These are phyloP conservation scores for Vireo altiloquus DNA, from an alignment of 2,113 vertebrate genomes.

Conservation along the genomic window DNA sequence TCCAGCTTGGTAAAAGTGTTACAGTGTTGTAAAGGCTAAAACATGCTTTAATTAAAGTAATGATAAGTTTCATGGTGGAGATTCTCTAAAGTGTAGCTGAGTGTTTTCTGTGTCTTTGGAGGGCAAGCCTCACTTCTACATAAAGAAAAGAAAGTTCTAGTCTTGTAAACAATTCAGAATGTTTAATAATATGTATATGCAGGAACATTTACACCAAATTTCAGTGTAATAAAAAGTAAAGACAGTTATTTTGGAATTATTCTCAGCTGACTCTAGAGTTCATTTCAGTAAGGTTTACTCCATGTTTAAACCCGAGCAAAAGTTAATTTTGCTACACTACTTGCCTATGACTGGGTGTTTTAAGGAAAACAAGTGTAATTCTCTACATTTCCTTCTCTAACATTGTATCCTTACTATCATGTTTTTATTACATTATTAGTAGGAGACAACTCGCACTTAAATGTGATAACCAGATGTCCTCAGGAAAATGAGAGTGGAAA, in stretches of 20 bases:
- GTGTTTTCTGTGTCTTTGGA: neutral
- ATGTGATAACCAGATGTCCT: neutral
- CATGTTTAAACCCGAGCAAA: neutral
- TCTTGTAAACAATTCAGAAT: neutral
- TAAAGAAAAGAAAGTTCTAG: neutral
- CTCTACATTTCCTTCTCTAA: neutral
- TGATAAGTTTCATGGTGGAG: neutral
- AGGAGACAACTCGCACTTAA: neutral
- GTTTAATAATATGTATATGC: neutral
- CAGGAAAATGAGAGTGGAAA: rapidly evolving
- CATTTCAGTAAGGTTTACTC: neutral
- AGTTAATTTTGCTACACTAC: neutral
- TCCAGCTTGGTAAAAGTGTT: neutral
- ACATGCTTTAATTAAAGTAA: neutral
- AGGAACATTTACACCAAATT: neutral
- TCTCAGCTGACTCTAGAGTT: neutral
- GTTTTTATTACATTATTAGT: neutral
- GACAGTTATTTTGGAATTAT: neutral
- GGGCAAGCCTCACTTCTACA: neutral
- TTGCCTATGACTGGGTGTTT: neutral
- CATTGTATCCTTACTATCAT: neutral
- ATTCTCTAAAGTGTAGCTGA: neutral
- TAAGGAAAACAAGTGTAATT: neutral
- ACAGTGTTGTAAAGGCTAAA: neutral
- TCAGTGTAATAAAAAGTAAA: neutral